These are phyloP conservation scores for Eristalis arbustorum DNA, from an alignment of 2,888 invertebrate species.

Conservation along the genomic window DNA sequence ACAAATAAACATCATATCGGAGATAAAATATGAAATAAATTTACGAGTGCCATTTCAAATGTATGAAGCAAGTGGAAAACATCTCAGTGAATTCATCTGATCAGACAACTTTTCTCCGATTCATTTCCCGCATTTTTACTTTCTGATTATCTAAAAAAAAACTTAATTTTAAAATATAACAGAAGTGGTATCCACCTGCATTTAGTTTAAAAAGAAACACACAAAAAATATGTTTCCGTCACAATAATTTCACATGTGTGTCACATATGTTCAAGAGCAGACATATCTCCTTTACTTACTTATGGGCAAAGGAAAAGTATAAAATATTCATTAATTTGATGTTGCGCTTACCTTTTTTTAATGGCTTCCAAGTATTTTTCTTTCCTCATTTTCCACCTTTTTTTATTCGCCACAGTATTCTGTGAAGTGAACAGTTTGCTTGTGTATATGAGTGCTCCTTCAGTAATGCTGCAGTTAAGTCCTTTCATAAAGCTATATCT, in stretches of 20 bases:
- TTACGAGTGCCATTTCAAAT: neutral
- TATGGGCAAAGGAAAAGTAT: neutral
- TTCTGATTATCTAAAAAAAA: neutral
- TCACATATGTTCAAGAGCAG: neutral
- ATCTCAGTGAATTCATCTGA: neutral
- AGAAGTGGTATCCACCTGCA: neutral
- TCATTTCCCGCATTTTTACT: neutral
- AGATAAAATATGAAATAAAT: neutral
- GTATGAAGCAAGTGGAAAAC: neutral
- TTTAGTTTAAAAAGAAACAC: neutral
- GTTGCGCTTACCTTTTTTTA: neutral
- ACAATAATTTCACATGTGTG: neutral
- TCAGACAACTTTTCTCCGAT: neutral
- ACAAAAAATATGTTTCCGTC: neutral
- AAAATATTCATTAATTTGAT: neutral
- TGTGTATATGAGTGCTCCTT: constrained; percentile 25
- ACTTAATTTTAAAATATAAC: neutral
- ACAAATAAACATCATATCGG: neutral
- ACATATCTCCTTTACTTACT: neutral
- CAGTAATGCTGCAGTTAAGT: constrained; percentile 32
- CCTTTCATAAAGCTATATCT: constrained; percentile 31
- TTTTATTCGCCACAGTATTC: neutral
- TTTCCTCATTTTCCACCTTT: neutral
- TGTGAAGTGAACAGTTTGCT: constrained; percentile 13
- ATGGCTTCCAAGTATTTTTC: neutral